Conservation (phyloP, 2,113 vertebrate species). For the Ammodytes dubius region DNA sequence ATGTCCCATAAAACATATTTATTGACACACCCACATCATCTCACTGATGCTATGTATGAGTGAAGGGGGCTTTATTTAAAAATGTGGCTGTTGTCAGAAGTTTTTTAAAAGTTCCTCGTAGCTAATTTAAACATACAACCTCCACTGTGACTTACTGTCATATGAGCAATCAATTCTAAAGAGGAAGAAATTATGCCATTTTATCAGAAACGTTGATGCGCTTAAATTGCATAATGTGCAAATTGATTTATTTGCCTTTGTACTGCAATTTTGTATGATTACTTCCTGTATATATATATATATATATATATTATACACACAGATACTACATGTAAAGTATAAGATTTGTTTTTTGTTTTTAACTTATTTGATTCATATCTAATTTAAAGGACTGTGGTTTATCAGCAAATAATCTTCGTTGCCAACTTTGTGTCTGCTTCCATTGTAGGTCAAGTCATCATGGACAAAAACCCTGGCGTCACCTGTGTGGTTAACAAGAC, state of each 20-base stretch:
- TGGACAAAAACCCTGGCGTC: constrained; percentile 97
- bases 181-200: neutral
- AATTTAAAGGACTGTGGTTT: neutral
- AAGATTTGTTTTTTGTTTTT: neutral
- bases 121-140: neutral
- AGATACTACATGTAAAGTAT: neutral
- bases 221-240: too few species aligned
- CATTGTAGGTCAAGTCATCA: constrained; percentile 92
- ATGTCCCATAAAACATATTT: too few species aligned
- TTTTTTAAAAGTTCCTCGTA: too few species aligned
- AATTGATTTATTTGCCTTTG: neutral
- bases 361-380: neutral
- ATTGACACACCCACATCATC: too few species aligned
- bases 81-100: too few species aligned
- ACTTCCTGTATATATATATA: neutral
- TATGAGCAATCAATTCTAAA: neutral
- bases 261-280: neutral
- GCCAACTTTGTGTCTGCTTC: constrained; percentile 3
- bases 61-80: too few species aligned
- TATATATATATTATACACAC: neutral
- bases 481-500: constrained; percentile 96
- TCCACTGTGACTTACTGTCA: neutral
- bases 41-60: too few species aligned
- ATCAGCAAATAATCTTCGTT: neutral
- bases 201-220: neutral